phyloP scores from a whole-genome alignment of 2,888 invertebrate genomes.

The Ischnura elegans region DNA sequence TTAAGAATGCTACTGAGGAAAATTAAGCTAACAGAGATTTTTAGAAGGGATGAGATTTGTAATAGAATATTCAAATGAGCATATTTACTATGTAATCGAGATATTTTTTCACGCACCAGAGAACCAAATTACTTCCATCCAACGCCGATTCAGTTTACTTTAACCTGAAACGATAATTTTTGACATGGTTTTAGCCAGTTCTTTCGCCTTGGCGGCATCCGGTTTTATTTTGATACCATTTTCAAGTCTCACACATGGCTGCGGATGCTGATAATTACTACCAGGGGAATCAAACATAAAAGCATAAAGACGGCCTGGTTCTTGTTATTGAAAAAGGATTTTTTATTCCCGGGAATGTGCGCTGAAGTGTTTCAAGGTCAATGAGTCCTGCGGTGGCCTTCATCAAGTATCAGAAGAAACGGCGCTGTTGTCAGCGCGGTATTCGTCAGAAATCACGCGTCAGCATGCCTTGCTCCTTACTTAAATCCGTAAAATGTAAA shows the following conservation, averaged over 20 bases:
- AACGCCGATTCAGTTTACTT: not conserved
- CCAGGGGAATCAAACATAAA: not conserved
- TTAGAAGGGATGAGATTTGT: too few species aligned
- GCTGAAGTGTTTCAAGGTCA: slow-evolving; percentile 39
- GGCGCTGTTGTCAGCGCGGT: not conserved
- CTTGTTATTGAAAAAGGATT: not conserved
- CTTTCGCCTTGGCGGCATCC: slow-evolving; percentile 14
- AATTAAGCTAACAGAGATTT: too few species aligned
- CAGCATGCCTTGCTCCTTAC: too few species aligned
- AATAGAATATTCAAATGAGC: too few species aligned
- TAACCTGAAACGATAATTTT: not conserved
- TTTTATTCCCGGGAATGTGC: not conserved
- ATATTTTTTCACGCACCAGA: not conserved
- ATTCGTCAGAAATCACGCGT: not conserved
- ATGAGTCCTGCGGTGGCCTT: slow-evolving; percentile 23
- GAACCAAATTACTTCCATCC: not conserved
- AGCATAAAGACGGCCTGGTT: not conserved
- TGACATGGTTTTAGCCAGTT: not conserved
- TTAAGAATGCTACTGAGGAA: too few species aligned
- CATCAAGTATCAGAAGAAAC: not conserved
- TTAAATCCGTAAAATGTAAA: too few species aligned
- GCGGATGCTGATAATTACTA: not conserved
- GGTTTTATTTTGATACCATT: slow-evolving; percentile 5
- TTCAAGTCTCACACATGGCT: not conserved
- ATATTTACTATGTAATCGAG: not conserved